Conservation (phyloP, 2,888 invertebrate species). For the Acanthopleura granulata region DNA sequence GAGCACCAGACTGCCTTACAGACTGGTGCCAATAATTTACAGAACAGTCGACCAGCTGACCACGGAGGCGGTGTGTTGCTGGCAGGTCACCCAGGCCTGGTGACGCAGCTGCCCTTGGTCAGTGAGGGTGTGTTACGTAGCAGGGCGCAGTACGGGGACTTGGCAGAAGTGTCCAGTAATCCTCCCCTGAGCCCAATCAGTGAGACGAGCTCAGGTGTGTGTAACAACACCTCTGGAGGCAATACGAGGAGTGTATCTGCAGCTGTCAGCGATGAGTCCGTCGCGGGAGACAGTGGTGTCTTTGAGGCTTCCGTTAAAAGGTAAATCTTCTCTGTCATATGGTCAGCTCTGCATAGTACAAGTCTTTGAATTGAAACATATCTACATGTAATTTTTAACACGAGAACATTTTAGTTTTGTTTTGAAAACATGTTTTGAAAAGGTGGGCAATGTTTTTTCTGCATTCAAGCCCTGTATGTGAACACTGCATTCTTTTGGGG, state of each 20-base stretch:
- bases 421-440: too few relatives aligned
- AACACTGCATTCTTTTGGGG: too few relatives aligned
- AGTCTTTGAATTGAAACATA: not conserved
- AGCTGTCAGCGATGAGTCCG: constrained; percentile 96
- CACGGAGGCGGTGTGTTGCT: not conserved
- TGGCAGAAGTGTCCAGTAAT: constrained; percentile 36
- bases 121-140: constrained; percentile 4
- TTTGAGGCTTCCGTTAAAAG: constrained; percentile 70
- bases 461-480: too few relatives aligned
- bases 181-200: constrained; percentile 69
- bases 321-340: constrained; percentile 38
- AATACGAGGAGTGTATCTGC: constrained; percentile 81
- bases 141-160: not conserved
- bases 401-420: too few relatives aligned
- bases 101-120: not conserved
- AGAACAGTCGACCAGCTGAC: not conserved
- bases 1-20: not conserved
- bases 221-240: constrained; percentile 65
- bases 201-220: constrained; percentile 68
- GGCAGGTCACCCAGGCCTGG: not conserved
- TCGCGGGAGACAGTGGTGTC: constrained; percentile 81
- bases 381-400: too few relatives aligned
- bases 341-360: not conserved
- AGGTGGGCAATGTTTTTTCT: too few relatives aligned
- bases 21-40: constrained; percentile 1